Percentiles rank a stretch among this genome's conserved stretches.
These are phyloP conservation scores for Drosophila seclusa DNA, from an alignment of 2,888 invertebrate species.

Conservation along the genomic window DNA sequence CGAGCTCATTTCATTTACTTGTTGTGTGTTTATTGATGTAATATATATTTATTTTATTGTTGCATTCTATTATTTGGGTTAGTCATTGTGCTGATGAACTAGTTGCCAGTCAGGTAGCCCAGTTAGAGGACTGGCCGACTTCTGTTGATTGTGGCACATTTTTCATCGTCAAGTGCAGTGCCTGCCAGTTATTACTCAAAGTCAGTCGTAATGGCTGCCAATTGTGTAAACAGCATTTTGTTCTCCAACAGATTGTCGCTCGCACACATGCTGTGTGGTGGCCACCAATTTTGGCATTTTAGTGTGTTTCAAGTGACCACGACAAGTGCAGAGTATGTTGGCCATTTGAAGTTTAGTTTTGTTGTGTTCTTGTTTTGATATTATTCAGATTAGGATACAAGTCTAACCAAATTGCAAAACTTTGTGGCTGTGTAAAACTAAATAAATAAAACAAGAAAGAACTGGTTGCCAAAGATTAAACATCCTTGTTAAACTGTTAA, in stretches of 20 bases:
- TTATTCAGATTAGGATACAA: constrained; percentile 5
- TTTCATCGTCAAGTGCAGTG: constrained; percentile 70
- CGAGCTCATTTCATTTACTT: constrained; percentile 7
- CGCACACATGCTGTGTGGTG: constrained; percentile 6
- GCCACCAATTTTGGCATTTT: constrained; percentile 46
- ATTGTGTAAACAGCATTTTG: constrained; percentile 60
- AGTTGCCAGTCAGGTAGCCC: constrained; percentile 41
- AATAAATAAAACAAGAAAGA: neutral
- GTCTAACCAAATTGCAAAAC: constrained; percentile 25
- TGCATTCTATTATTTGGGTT: constrained; percentile 22
- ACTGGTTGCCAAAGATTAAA: neutral
- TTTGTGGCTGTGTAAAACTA: neutral
- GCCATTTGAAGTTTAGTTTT: constrained; percentile 1
- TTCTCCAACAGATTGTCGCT: constrained; percentile 49
- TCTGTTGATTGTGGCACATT: constrained; percentile 64
- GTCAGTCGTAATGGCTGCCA: constrained; percentile 69
- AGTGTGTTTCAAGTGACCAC: constrained; percentile 48
- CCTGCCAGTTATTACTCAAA: constrained; percentile 69
- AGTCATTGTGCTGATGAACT: constrained; percentile 57
- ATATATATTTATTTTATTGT: constrained; percentile 28
- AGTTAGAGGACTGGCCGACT: constrained; percentile 11
- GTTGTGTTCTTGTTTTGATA: neutral
- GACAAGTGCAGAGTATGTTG: constrained; percentile 10
- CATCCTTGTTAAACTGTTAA: neutral
- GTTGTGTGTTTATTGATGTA: constrained; percentile 22